Evolutionary conservation across 2,113 vertebrate species (phyloP).

Genomic region (Sinocyclocheilus rhinocerous): DNA sequence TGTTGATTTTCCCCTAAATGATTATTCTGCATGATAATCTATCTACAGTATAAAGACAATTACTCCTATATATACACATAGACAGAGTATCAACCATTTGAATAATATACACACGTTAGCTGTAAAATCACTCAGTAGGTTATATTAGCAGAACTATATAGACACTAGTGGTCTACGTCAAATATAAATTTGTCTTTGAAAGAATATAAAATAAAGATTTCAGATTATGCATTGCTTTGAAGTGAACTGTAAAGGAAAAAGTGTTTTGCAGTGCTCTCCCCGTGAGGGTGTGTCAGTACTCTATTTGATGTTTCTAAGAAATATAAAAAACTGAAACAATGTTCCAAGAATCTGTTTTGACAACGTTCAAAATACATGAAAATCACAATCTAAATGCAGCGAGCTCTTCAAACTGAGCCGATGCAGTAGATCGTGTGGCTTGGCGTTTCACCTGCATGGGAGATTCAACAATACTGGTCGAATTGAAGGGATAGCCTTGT

Average conservation of each 20-base stretch:
- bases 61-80: background rate
- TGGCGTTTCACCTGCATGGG: background rate
- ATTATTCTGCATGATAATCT: background rate
- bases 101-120: background rate
- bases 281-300: background rate
- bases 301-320: background rate
- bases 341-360: slow-evolving; percentile 34
- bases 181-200: background rate
- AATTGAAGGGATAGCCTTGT: background rate
- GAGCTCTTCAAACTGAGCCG: too few relatives aligned
- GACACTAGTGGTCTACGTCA: background rate
- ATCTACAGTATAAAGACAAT: slow-evolving; percentile 2
- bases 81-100: too few relatives aligned
- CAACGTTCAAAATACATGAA: background rate
- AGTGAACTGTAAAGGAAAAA: background rate
- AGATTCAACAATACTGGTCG: background rate
- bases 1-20: background rate
- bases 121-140: background rate
- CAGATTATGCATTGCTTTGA: background rate
- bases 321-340: background rate
- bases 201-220: background rate
- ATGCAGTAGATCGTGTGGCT: background rate
- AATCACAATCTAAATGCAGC: background rate
- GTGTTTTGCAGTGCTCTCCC: background rate
- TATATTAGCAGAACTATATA: background rate